Percentiles rank a stretch among this genome's conserved stretches.
These are phyloP conservation scores for Alosa sapidissima DNA, from an alignment of 2,797 vertebrate genomes.

Conservation along the genomic window DNA sequence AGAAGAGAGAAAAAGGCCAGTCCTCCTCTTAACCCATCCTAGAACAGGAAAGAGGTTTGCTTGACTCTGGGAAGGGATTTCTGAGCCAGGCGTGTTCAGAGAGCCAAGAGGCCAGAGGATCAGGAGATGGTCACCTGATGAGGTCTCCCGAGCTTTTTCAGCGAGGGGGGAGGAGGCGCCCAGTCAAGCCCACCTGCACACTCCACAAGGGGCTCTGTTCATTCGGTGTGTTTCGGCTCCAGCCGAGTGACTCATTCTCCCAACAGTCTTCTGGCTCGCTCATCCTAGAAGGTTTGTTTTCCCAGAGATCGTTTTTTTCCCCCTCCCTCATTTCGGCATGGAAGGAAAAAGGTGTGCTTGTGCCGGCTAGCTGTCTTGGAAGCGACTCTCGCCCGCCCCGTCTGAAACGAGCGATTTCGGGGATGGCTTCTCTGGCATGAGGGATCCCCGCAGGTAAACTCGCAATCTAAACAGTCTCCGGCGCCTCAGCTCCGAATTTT, in stretches of 20 bases:
- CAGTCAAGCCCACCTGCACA: constrained; percentile 10
- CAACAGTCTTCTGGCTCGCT: constrained; percentile 43
- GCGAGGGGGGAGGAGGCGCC: neutral
- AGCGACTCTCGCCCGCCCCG: constrained; percentile 32
- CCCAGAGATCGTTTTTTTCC: constrained; percentile 65
- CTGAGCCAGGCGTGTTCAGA: neutral
- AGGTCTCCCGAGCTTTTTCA: neutral
- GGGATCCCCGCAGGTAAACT: constrained; percentile 1
- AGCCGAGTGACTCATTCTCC: constrained; percentile 62
- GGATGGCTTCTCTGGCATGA: neutral
- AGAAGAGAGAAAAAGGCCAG: neutral
- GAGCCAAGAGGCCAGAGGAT: constrained; percentile 3
- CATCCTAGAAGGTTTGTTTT: constrained; percentile 65
- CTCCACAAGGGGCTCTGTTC: neutral
- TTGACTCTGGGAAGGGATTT: neutral
- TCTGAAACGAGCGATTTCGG: neutral
- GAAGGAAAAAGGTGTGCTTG: constrained; percentile 67
- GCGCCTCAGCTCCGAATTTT: neutral
- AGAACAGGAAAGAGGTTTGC: neutral
- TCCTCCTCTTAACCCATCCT: neutral
- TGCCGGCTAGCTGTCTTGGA: constrained; percentile 62
- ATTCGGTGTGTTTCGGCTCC: constrained; percentile 37
- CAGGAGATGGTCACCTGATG: constrained; percentile 18
- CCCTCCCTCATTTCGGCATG: constrained; percentile 39
- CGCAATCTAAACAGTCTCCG: neutral